These are phyloP conservation scores for Andrena camellia DNA, from an alignment of 2,888 invertebrate species.

Conservation along the genomic window DNA sequence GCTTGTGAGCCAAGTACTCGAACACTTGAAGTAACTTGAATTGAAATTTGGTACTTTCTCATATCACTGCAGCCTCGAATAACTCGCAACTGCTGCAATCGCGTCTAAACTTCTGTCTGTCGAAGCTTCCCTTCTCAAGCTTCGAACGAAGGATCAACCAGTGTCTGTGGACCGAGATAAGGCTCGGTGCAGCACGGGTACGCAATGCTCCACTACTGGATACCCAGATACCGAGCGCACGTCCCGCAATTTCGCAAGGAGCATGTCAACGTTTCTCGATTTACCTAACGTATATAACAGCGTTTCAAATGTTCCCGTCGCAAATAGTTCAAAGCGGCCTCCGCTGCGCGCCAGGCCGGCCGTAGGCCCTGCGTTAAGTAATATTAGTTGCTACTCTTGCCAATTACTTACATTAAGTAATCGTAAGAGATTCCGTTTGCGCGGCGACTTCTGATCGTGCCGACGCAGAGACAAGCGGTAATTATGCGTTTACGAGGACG, in stretches of 20 bases:
- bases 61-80: too few species aligned
- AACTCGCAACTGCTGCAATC: too few species aligned
- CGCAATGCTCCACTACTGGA: conserved; percentile 33
- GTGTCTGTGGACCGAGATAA: neutral
- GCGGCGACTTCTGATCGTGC: conserved; percentile 71
- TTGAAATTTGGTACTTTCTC: too few species aligned
- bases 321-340: conserved; percentile 56
- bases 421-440: conserved; percentile 67
- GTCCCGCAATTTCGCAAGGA: conserved; percentile 61
- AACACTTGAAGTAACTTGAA: too few species aligned
- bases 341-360: conserved; percentile 25
- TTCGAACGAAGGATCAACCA: neutral
- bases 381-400: conserved; percentile 65
- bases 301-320: conserved; percentile 56
- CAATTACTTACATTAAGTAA: conserved; percentile 74
- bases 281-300: conserved; percentile 62
- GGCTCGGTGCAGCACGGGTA: conserved; percentile 5
- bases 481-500: conserved; percentile 74
- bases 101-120: too few species aligned
- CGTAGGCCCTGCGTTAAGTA: conserved; percentile 63
- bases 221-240: conserved; percentile 27
- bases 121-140: neutral
- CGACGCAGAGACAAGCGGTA: conserved; percentile 71
- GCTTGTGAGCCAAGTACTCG: too few species aligned
- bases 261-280: conserved; percentile 71